A percentile compares a stretch with the other conserved stretches of the same genome.
Conservation (phyloP, 1,140 invertebrate species). For the Drosophila sp. region DNA sequence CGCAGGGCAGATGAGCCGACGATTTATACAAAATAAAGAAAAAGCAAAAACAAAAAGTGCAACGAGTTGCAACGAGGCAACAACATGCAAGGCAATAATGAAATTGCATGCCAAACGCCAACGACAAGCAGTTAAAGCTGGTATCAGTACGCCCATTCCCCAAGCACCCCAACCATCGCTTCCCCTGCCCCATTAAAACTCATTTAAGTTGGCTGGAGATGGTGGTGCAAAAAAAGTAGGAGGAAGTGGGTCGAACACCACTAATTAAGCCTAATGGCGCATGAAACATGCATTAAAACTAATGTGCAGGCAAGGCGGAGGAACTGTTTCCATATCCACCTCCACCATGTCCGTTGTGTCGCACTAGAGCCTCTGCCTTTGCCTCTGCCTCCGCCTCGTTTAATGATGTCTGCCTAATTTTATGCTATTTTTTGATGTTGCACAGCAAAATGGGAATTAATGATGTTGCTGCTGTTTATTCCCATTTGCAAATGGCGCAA, state of each 20-base stretch:
- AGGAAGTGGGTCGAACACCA: conserved; percentile 43
- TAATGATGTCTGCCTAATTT: conserved; percentile 70
- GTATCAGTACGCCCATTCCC: neutral
- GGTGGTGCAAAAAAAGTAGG: neutral
- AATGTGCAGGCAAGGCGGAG: conserved; percentile 58
- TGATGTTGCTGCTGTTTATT: conserved; percentile 24
- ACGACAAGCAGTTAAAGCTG: conserved; percentile 45
- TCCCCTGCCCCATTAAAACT: conserved; percentile 49
- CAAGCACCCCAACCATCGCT: neutral
- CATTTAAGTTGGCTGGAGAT: conserved; percentile 54
- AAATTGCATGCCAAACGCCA: conserved; percentile 49
- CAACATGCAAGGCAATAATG: conserved; percentile 51
- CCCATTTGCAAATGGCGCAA: conserved; percentile 3
- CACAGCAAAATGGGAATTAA: conserved; percentile 9
- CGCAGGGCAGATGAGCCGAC: conserved; percentile 37
- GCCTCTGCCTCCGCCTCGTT: conserved; percentile 22
- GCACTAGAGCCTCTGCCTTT: conserved; percentile 22
- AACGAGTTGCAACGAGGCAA: conserved; percentile 27
- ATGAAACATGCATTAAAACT: conserved; percentile 81
- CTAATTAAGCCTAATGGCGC: conserved; percentile 81
- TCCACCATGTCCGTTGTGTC: conserved; percentile 26
- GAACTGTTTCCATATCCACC: neutral
- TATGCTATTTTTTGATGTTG: conserved; percentile 51
- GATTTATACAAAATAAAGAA: conserved; percentile 48
- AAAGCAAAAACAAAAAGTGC: conserved; percentile 21